These are phyloP conservation scores for Pinna nobilis DNA, from an alignment of 1,140 invertebrate genomes.

Conservation along the genomic window DNA sequence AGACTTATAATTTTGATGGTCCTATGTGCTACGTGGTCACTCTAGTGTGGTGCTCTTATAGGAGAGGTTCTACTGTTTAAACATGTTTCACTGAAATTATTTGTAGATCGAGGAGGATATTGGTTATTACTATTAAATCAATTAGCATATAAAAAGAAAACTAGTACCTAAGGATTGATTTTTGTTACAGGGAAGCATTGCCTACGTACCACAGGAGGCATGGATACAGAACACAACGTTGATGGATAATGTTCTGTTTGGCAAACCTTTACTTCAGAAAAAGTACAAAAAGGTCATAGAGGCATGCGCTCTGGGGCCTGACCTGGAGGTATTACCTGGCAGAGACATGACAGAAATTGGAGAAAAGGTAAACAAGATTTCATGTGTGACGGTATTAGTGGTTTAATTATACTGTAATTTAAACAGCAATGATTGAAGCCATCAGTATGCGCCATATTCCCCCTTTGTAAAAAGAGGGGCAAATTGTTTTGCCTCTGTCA, in stretches of 20 bases:
- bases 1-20: too few species aligned
- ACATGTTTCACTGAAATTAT: neutral
- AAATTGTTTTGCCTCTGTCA: too few species aligned
- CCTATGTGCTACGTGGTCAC: too few species aligned
- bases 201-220: constrained; percentile 88
- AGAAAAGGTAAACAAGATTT: constrained; percentile 67
- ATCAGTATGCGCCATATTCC: too few species aligned
- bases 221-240: constrained; percentile 82
- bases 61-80: neutral
- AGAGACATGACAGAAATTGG: constrained; percentile 81
- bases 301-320: constrained; percentile 80
- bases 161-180: neutral
- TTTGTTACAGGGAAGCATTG: constrained; percentile 70
- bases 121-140: neutral
- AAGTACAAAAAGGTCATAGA: constrained; percentile 76
- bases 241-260: constrained; percentile 82
- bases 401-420: too few species aligned
- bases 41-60: neutral
- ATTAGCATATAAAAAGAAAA: neutral
- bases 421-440: too few species aligned
- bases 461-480: too few species aligned
- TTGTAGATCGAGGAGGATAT: neutral
- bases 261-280: constrained; percentile 74
- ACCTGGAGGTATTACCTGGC: constrained; percentile 81
- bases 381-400: too few species aligned